Base-by-base conservation (phyloP, 2,797 vertebrate genomes). In the Tauraco hartlaubi region DNA sequence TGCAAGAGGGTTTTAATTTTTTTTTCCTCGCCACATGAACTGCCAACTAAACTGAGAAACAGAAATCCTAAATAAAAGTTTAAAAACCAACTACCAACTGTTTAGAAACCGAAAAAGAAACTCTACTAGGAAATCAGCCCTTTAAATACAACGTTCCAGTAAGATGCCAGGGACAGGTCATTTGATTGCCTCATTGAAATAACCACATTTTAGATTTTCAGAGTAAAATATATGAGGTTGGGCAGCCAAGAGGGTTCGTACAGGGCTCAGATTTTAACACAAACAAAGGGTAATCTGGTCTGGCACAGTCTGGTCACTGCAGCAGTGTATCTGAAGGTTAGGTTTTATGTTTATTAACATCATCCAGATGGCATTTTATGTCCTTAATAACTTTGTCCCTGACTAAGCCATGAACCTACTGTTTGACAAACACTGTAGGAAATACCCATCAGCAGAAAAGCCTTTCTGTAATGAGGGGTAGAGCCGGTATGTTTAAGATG, bases 341-440 rank as follows among this genome's bases (percentile, higher is more conserved):
- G 90, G 93, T 98, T 98, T 98, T 98, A 98, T 98, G 98, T 98
- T 98, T 98, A 98, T 98, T 98, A 98, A 98, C 97, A 98, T 96
- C 96, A 98, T 98, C 98, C 98, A 98, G 98, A 98, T 98, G 98
- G 98, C 21, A 69, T 98, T 98, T 98, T 98, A 98, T 98, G 98
- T 98, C 97, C 98, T 98, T 98, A 98, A 98, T 98, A 98, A 98
- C 98, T 98, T 98, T 98, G 98, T 98, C 98, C 98, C 98, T 98
- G 98, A 98, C 98, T 98, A 98, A 98, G 98, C 98, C 98, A 97
- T 98, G 98, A 98, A 98, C 98, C 98, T 97, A 98, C 96, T 97
- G 96, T 98, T 98, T 98, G 97, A 98, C 98, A 98, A 98, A 97
- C 98, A 97, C 91, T 85, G 96, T 96, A 97, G 97, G 96, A 98